Evolutionary conservation across 2,113 vertebrate species (phyloP), one percentile per base, ranked within the genome.

Genomic region (Erythrocebus patas): DNA sequence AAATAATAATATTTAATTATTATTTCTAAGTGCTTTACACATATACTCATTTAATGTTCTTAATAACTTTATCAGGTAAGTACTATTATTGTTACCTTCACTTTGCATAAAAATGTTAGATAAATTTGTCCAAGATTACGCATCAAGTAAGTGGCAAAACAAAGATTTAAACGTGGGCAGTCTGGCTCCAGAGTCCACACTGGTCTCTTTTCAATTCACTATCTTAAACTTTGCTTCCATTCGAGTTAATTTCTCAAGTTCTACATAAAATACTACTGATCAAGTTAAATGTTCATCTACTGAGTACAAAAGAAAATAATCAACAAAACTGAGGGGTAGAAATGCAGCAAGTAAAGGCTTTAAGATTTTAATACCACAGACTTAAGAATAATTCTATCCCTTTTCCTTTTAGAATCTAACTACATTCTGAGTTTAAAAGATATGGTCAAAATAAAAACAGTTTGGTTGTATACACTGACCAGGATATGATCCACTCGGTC

Each of bases 401-500:
- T 20, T 84, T 93, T 84, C 25, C 68, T 45, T 84, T 83, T 40
- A 68, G n/a, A 57, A 80, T 93, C n/a, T 83, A 95, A 59, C n/a
- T 73, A 94, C 27, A 87, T 38, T 84, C 27, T 84, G 8, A 90
- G 73, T 82, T 97, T 86, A 73, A n/a, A 89, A 81, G 18, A 89
- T 45, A 89, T 25, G 8, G 64, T 61, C 45, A 95, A 93, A 91
- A 96, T 83, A 96, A 70, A 96, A 0, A 87, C 0, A 48, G 73
- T 38, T 95, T 72, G 20, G 94, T 91, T 97, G 55, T 22, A 93
- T n/a, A 50, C 83, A 98, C 99, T 99, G 97, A 99, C 99, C 99
- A 99, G 98, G 95, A 99, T 99, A 94, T 99, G 99, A 99, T 99
- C 99, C 23, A 99, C 99, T 98, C 99, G 97, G 98, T 99, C 99